A percentile compares a stretch with the other conserved stretches of the same genome.
Evolutionary conservation across 2,797 vertebrate genomes (phyloP).

Genomic region (Poecilia wingei): DNA sequence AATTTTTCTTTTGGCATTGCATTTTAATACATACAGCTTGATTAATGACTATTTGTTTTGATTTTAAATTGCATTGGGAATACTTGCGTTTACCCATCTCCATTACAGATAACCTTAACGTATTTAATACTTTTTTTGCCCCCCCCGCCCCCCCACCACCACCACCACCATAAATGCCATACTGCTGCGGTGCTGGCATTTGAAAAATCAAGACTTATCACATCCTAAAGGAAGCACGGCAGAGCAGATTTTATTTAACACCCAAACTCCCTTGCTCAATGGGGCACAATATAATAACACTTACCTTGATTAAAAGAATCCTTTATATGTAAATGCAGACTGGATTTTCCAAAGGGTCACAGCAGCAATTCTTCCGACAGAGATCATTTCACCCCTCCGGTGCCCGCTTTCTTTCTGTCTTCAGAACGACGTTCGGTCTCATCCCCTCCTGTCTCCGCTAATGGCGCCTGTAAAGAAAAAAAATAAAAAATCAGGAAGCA

Average conservation of each 20-base stretch:
- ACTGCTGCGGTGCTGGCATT: constrained; percentile 96
- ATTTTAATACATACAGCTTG: neutral
- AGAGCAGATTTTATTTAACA: constrained; percentile 96
- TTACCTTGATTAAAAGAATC: constrained; percentile 99
- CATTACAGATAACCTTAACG: neutral
- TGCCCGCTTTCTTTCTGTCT: constrained; percentile 71
- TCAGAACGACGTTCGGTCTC: constrained; percentile 74
- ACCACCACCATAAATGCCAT: constrained; percentile 71
- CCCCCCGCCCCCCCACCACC: too few relatives aligned
- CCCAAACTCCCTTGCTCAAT: constrained; percentile 97
- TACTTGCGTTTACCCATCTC: neutral
- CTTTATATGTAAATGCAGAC: constrained; percentile 99
- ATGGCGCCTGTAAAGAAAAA: constrained; percentile 81
- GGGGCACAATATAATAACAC: constrained; percentile 99
- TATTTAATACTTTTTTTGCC: neutral
- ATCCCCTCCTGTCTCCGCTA: constrained; percentile 87
- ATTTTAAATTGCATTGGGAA: neutral
- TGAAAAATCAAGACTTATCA: constrained; percentile 96
- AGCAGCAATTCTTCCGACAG: constrained; percentile 86
- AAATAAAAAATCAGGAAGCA: constrained; percentile 87
- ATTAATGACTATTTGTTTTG: neutral
- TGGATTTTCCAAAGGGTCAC: constrained; percentile 91
- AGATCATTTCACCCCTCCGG: constrained; percentile 89
- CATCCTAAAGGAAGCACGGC: constrained; percentile 92
- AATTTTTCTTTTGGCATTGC: neutral